phyloP scores from a whole-genome alignment of 2,797 vertebrate species.

The Dendrocincla fuliginosa region DNA sequence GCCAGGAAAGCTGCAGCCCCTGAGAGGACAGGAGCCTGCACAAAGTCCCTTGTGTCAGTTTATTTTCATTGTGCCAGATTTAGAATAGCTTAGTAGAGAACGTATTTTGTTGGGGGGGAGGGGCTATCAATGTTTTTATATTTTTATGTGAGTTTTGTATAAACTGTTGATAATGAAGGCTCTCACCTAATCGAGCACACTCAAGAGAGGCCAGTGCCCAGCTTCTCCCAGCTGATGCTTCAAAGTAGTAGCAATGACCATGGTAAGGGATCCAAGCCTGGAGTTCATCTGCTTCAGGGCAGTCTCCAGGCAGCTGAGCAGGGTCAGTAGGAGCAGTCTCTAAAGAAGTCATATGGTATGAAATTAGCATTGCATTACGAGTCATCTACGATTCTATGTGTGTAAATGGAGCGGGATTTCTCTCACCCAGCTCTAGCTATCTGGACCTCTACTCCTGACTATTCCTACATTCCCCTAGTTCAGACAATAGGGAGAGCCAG shows the following conservation, averaged over 20 bases:
- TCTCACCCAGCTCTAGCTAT: not conserved
- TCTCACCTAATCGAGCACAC: slow-evolving; percentile 84
- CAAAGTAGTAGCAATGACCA: slow-evolving; percentile 85
- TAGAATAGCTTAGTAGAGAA: not conserved
- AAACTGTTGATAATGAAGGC: not conserved
- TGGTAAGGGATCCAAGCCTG: slow-evolving; percentile 87
- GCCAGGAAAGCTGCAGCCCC: not conserved
- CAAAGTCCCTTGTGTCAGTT: not conserved
- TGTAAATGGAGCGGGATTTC: not conserved
- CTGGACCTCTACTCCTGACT: not conserved
- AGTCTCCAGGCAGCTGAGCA: slow-evolving; percentile 85
- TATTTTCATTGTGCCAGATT: not conserved
- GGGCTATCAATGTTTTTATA: not conserved
- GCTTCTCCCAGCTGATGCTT: slow-evolving; percentile 68
- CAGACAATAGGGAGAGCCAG: not conserved
- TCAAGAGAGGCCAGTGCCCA: slow-evolving; percentile 88
- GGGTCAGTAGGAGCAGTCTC: slow-evolving; percentile 84
- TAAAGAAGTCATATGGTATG: slow-evolving; percentile 32
- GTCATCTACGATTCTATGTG: not conserved
- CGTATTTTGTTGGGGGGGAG: not conserved
- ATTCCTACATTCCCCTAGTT: not conserved
- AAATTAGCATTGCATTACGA: not conserved
- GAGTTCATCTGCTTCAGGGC: slow-evolving; percentile 78
- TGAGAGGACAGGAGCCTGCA: not conserved
- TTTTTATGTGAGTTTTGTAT: not conserved